These are phyloP conservation scores for Pentalonia nigronervosa DNA, from an alignment of 1,140 invertebrate species.

Conservation along the genomic window DNA sequence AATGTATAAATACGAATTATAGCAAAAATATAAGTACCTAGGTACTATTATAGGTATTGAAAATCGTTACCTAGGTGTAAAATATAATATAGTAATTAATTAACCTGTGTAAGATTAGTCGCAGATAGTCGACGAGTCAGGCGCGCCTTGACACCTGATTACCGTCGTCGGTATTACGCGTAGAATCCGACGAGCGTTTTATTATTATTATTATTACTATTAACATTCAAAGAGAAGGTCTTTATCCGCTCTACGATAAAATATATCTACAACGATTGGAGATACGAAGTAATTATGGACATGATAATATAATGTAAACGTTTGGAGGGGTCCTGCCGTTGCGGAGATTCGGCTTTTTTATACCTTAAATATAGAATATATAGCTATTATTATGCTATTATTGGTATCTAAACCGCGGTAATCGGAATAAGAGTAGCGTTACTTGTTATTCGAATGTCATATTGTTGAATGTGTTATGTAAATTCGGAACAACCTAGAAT, in stretches of 20 bases:
- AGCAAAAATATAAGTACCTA: neutral
- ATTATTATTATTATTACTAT: neutral
- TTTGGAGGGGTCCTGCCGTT: neutral
- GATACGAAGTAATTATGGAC: neutral
- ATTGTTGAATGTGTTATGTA: neutral
- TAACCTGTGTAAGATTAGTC: neutral
- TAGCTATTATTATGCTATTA: too few species aligned
- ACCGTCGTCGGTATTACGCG: neutral
- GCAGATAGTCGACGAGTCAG: neutral
- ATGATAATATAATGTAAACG: neutral
- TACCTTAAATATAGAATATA: neutral
- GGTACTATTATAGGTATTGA: neutral
- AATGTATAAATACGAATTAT: neutral
- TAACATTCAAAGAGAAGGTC: neutral
- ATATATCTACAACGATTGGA: neutral
- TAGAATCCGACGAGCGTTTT: neutral
- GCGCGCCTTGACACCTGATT: constrained; percentile 26
- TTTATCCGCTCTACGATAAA: neutral
- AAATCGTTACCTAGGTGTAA: neutral
- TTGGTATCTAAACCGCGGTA: neutral
- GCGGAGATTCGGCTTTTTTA: neutral
- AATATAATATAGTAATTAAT: neutral
- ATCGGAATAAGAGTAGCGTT: neutral
- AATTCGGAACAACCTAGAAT: neutral
- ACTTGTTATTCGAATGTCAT: neutral